A percentile compares a stretch with the other conserved stretches of the same genome.
Conservation (phyloP, 2,797 vertebrate species). For the Thunnus albacares region DNA sequence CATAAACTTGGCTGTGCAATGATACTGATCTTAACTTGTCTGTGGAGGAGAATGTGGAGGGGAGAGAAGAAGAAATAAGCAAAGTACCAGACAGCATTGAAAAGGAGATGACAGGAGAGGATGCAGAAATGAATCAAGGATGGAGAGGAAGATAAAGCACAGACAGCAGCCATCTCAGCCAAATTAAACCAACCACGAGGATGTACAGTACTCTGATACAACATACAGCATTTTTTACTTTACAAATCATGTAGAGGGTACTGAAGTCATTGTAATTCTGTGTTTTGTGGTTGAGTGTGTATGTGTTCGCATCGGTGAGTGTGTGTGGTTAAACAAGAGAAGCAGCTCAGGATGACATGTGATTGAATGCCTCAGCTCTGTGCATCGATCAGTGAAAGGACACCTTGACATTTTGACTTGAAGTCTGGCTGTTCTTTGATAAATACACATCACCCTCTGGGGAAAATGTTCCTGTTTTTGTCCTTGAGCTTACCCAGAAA, state of each 20-base stretch:
- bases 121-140: not conserved
- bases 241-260: slow-evolving; percentile 47
- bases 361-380: slow-evolving; percentile 7
- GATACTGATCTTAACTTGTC: slow-evolving; percentile 15
- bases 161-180: slow-evolving; percentile 47
- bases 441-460: slow-evolving; percentile 6
- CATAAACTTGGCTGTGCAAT: slow-evolving; percentile 12
- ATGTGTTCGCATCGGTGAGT: slow-evolving; percentile 2
- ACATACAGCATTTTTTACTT: slow-evolving; percentile 65
- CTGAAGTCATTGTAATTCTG: slow-evolving; percentile 53
- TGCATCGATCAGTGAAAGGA: slow-evolving; percentile 12
- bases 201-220: slow-evolving; percentile 61
- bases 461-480: not conserved
- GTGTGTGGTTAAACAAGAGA: slow-evolving; percentile 13
- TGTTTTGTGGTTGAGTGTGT: slow-evolving; percentile 40
- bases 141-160: not conserved
- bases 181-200: slow-evolving; percentile 61
- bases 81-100: not conserved
- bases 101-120: slow-evolving; percentile 8
- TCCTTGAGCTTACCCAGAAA: not conserved
- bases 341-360: slow-evolving; percentile 26
- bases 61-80: not conserved
- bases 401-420: slow-evolving; percentile 12
- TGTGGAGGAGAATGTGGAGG: not conserved
- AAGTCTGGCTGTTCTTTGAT: slow-evolving; percentile 4